Evolutionary conservation across 2,888 invertebrate species (phyloP).

Genomic region (Cyclophora punctaria): DNA sequence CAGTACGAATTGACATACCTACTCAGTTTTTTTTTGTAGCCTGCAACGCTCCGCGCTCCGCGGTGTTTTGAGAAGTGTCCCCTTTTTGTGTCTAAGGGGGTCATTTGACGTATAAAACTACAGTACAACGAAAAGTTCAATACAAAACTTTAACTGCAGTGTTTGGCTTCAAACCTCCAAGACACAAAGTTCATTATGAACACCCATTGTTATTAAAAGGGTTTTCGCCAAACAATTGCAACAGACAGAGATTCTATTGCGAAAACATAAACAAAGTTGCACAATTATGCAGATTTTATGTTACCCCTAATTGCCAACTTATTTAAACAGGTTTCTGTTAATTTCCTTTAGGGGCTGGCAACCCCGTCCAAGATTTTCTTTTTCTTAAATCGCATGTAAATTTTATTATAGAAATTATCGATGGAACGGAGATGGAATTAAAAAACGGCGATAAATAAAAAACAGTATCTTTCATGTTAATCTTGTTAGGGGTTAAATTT

Average conservation of each 20-base stretch:
- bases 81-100: too few species aligned
- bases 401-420: slow-evolving; percentile 55
- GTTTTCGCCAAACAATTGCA: slow-evolving; percentile 22
- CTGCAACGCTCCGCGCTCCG: too few species aligned
- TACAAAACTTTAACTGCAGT: not conserved
- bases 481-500: too few species aligned
- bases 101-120: too few species aligned
- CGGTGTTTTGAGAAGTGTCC: too few species aligned
- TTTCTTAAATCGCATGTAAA: slow-evolving; percentile 61
- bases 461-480: not conserved
- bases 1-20: too few species aligned
- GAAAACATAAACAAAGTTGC: slow-evolving; percentile 68
- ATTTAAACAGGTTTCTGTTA: slow-evolving; percentile 71
- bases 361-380: slow-evolving; percentile 38
- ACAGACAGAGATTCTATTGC: slow-evolving; percentile 52
- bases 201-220: slow-evolving; percentile 5
- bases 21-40: too few species aligned
- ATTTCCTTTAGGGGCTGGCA: slow-evolving; percentile 41
- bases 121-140: too few species aligned
- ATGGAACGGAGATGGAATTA: slow-evolving; percentile 42
- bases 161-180: not conserved
- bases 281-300: slow-evolving; percentile 73
- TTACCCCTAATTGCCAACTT: slow-evolving; percentile 73
- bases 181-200: not conserved
- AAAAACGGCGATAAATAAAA: slow-evolving; percentile 14